Evolutionary conservation across 1,140 invertebrate genomes (phyloP).

Genomic region (Paracyclopina nana): DNA sequence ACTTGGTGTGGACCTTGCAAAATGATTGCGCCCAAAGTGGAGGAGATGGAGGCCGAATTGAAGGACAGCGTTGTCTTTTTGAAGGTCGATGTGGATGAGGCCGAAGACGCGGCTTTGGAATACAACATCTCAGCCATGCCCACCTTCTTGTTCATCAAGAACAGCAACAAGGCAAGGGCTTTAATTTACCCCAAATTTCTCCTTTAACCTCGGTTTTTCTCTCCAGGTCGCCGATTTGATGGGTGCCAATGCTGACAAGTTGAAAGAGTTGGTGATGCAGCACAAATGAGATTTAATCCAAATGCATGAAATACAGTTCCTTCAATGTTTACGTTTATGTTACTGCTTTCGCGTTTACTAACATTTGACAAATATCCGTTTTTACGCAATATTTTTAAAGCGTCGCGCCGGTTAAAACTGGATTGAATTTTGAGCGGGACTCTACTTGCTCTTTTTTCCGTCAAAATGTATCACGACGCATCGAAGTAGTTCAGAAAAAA

Average conservation of each 20-base stretch:
- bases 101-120: slow-evolving; percentile 52
- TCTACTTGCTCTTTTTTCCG: too few relatives aligned
- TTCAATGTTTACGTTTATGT: too few relatives aligned
- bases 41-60: slow-evolving; percentile 35
- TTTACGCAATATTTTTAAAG: too few relatives aligned
- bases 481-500: too few relatives aligned
- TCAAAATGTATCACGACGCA: too few relatives aligned
- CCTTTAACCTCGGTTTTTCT: slow-evolving; percentile 12
- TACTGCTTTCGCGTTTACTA: too few relatives aligned
- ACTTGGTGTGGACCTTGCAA: slow-evolving; percentile 69
- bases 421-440: too few relatives aligned
- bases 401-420: too few relatives aligned
- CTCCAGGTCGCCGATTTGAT: slow-evolving; percentile 42
- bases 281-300: too few relatives aligned
- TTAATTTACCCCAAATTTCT: slow-evolving; percentile 3
- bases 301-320: too few relatives aligned
- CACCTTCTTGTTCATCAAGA: slow-evolving; percentile 75
- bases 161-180: slow-evolving; percentile 35
- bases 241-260: slow-evolving; percentile 53
- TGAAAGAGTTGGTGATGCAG: slow-evolving; percentile 41
- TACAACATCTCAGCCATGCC: slow-evolving; percentile 76
- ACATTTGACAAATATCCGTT: too few relatives aligned
- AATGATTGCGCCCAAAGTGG: slow-evolving; percentile 57
- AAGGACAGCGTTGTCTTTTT: slow-evolving; percentile 38
- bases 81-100: slow-evolving; percentile 62